These are phyloP conservation scores for Hypotaenidia okinawae DNA, from an alignment of 2,797 vertebrate species.

Conservation along the genomic window DNA sequence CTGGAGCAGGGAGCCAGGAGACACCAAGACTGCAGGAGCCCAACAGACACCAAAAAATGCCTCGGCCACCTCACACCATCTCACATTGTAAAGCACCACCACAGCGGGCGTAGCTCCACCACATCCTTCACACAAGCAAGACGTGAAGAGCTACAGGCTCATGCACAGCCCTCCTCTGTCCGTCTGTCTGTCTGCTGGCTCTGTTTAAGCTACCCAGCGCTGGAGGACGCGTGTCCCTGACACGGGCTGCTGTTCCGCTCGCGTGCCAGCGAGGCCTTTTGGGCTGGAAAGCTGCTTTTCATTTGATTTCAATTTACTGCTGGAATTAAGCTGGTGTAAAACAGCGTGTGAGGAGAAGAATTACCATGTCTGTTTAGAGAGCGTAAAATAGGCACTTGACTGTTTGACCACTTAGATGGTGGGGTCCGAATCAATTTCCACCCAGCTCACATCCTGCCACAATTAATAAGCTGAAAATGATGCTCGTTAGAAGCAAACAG, in stretches of 20 bases:
- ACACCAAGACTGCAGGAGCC: neutral
- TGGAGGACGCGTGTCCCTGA: neutral
- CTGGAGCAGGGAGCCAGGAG: neutral
- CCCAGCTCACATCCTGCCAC: neutral
- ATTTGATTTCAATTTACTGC: conserved; percentile 13
- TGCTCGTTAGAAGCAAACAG: neutral
- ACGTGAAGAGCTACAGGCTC: neutral
- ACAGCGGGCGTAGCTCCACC: neutral
- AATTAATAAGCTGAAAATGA: conserved; percentile 20
- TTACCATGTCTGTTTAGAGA: neutral
- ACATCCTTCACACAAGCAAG: neutral
- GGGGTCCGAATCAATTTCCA: neutral
- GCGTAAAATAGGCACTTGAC: conserved; percentile 5
- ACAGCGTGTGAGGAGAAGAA: neutral
- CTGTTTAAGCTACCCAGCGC: neutral
- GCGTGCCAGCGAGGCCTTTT: neutral
- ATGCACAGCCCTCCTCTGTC: neutral
- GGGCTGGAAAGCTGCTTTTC: neutral
- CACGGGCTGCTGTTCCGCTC: neutral
- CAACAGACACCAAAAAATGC: neutral
- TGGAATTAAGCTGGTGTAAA: conserved; percentile 40
- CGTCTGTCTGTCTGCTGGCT: neutral
- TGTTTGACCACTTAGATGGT: neutral
- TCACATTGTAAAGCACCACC: neutral
- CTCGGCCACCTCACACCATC: no score